Base-by-base conservation (phyloP, 2,888 invertebrate genomes). In the Oscheius sp. region DNA sequence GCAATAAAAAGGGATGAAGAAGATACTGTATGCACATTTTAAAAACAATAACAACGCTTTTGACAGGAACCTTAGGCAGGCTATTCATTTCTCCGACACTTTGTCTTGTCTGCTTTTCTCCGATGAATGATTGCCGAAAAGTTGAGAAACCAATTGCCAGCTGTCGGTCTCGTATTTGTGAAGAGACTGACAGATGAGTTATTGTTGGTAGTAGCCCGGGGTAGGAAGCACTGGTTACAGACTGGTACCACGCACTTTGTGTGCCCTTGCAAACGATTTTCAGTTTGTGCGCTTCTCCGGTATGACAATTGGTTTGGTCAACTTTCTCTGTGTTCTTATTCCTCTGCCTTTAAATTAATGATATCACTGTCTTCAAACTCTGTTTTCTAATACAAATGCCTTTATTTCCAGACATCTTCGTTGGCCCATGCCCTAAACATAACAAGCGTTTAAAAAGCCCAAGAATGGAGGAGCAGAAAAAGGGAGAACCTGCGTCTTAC, bases 231-330 rank as follows among this genome's bases (percentile, higher is more conserved):
- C 48, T 21, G 63, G 63, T 63, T 63, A 63, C 63, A 48, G 63
- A 48, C 63, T 47, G 63, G 63, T 63, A 63, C 63, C 63, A 48
- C 48, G 63, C 48, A 63, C 63, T 63, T n/a, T 63, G 63, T 42
- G 47, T 47, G 63, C 63, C 63, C 63, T 63, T 63, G 21, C 47
- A 63, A 47, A 48, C 63, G 63, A 47, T 48, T 63, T 63, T 63
- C 63, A 21, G n/a, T 63, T 47, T 29, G 47, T 63, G 53, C 53
- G 53, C n/a, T 29, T 10, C 42, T 42, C 7, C 42, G 42, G 42
- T 42, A 42, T 42, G 42, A 42, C 42, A 42, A 42, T 42, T 21
- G 47, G 47, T 58, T 58, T 58, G 5, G 7, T 42, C 3, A 42
- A 42, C 42, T 3, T 7, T 7, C 42, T 42, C 42, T 42, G 42